Base-by-base conservation (phyloP, 2,113 vertebrate species). In the Corythornis vintsioides region DNA sequence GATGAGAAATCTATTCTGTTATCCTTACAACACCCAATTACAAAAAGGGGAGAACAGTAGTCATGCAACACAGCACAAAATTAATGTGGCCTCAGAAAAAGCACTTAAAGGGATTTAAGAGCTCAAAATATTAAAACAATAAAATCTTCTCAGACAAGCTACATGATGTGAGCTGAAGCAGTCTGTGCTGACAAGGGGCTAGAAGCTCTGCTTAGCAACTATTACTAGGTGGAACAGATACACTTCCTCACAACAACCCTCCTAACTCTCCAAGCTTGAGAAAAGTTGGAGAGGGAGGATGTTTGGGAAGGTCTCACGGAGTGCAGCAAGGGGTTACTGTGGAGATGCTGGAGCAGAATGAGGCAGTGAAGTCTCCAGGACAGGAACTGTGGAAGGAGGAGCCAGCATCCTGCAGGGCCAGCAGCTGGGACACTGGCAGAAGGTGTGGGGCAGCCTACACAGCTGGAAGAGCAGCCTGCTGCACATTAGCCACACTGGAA, bases 141-240 rank as follows among this genome's bases (percentile, higher is more conserved):
- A 84, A 72, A 57, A 59, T 42, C 28, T 79, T 22, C 29, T 65
- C 8, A 3, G 22, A 57, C 6, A 59, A 78, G 22, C 77, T 26
- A 50, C 48, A 72, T 19, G 21, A 31, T 31, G 90, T 82, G n/a
- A 16, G 40, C 26, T 50, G 31, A 86, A 88, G 74, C 65, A 83
- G 69, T 5, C 61, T 65, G 24, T 66, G 57, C 45, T 85, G 38
- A 76, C 59, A 65, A 78, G 76, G 31, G 69, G 65, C 57, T 45
- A 20, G 26, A 88, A 95, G 50, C 87, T 60, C 86, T 61, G 63
- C 92, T 70, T 95, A 96, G 93, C 93, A 95, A 96, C 90, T 90
- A 94, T 89, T 82, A 79, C 96, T 93, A 82, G 95, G 95, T 76
- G 93, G 93, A 93, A 94, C 81, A 94, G 59, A 86, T 59, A 90